Base-by-base conservation (phyloP, 2,797 vertebrate species). In the Molossus molossus region DNA sequence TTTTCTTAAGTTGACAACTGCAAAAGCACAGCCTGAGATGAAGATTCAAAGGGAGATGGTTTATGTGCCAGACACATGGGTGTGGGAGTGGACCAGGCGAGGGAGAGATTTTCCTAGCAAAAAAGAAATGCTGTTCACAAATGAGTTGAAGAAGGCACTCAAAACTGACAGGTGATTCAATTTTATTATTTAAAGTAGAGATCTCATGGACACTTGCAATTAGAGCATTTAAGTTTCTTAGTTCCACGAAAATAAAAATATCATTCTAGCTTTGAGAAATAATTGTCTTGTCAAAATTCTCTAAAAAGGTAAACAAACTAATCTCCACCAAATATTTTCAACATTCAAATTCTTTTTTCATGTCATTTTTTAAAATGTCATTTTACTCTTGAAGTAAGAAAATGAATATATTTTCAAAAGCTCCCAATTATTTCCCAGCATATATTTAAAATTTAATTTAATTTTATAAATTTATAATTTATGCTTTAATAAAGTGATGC, bases 381-480 rank as follows among this genome's bases (percentile, higher is more conserved):
- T 9, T 50, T 84, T 21, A 84, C 91, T 53, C 4, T 70, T 84
- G 48, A 60, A 72, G 55, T 62, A 69, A 72, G 86, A 27, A 72
- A 64, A 65, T 50, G 40, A 45, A 45, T 45, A 45, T 45, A 45
- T 50, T 87, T 57, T 77, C 17, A 40, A 70, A 79, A 72, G 18
- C 20, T 84, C 6, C 23, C 17, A 57, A 70, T 65, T 83, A 45
- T 77, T 55, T 94, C 94, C 20, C 0, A 15, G 53, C 3, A 70
- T 45, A 33, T 60, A 73, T 67, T 80, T 83, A 55, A 37, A 87
- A 87, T 53, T 14, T 65, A 13, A 69, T 92, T 80, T 57, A 2
- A n/a, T 62, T 90, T 72, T 20, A 82, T 20, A 65, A 65, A 77
- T 82, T 82, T 93, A 33, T 60, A 70, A 29, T 45, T 80, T 69